Conservation (phyloP, 2,888 invertebrate species). For the Monopis laevigella region DNA sequence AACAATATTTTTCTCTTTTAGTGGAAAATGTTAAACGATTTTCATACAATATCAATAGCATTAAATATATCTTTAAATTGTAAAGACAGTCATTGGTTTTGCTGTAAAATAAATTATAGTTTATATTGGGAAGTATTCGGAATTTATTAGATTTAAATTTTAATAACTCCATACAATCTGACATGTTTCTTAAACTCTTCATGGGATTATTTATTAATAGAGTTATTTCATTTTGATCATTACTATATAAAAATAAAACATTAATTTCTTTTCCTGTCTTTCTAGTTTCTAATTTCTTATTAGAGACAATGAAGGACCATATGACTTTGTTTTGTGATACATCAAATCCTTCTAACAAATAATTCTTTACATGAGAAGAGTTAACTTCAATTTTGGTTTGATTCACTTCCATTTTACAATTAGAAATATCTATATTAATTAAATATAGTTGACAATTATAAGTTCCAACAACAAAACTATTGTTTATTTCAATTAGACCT, state of each 20-base stretch:
- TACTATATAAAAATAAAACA: constrained; percentile 29
- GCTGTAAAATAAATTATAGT: constrained; percentile 29
- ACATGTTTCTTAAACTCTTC: constrained; percentile 32
- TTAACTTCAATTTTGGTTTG: constrained; percentile 27
- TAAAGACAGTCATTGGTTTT: constrained; percentile 32
- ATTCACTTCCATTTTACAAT: constrained; percentile 23
- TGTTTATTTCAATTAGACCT: not conserved
- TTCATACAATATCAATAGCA: constrained; percentile 29
- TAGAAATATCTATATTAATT: constrained; percentile 24
- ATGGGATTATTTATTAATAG: constrained; percentile 34
- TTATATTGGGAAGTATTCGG: constrained; percentile 31
- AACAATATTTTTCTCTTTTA: constrained; percentile 18
- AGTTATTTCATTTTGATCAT: constrained; percentile 21
- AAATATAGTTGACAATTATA: constrained; percentile 36
- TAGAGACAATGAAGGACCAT: constrained; percentile 29
- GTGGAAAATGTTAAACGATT: constrained; percentile 28
- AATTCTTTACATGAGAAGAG: constrained; percentile 26
- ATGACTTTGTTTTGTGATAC: constrained; percentile 35
- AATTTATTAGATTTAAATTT: constrained; percentile 37
- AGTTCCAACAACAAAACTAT: constrained; percentile 25
- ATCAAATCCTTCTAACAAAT: constrained; percentile 31
- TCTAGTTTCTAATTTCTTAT: constrained; percentile 32
- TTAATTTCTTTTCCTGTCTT: constrained; percentile 33
- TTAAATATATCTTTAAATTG: constrained; percentile 39
- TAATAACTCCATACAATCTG: constrained; percentile 44